phyloP scores from a whole-genome alignment of 92 coral and sea anemone species.

The Palythoa caribaeorum region DNA sequence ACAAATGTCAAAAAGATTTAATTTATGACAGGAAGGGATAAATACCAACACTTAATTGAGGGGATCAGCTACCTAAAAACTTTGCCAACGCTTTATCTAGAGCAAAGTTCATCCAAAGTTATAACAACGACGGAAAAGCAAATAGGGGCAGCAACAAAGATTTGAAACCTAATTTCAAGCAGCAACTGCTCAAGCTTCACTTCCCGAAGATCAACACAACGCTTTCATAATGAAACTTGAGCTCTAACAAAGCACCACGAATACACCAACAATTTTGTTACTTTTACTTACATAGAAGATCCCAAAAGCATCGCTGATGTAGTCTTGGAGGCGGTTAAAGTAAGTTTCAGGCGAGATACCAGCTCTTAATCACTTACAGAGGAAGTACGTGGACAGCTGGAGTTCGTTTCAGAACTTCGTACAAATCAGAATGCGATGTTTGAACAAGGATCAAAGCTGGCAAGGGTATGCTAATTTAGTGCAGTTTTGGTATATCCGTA shows the following conservation, averaged over 20 bases:
- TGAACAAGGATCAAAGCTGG: conserved; percentile 12
- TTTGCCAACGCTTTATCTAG: background rate
- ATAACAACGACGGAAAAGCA: background rate
- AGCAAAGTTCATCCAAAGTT: background rate
- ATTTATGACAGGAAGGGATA: background rate
- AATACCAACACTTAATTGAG: background rate
- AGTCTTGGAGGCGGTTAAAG: background rate
- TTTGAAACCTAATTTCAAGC: background rate
- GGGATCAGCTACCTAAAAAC: background rate
- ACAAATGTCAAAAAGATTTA: background rate
- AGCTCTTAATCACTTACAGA: background rate
- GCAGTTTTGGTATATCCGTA: conserved; percentile 44
- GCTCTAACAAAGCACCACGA: conserved; percentile 10
- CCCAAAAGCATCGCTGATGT: background rate
- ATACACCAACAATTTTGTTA: background rate
- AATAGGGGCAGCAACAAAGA: background rate
- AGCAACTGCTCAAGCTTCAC: background rate
- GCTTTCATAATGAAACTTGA: conserved; percentile 23
- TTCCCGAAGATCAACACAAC: conserved; percentile 28
- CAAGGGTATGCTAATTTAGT: conserved; percentile 66
- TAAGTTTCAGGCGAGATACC: background rate
- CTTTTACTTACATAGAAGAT: background rate
- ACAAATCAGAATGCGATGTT: conserved; percentile 21
- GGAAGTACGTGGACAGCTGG: background rate
- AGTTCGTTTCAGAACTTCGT: background rate